Base-by-base conservation (phyloP, 2,113 vertebrate species). In the Corvus moneduloides region DNA sequence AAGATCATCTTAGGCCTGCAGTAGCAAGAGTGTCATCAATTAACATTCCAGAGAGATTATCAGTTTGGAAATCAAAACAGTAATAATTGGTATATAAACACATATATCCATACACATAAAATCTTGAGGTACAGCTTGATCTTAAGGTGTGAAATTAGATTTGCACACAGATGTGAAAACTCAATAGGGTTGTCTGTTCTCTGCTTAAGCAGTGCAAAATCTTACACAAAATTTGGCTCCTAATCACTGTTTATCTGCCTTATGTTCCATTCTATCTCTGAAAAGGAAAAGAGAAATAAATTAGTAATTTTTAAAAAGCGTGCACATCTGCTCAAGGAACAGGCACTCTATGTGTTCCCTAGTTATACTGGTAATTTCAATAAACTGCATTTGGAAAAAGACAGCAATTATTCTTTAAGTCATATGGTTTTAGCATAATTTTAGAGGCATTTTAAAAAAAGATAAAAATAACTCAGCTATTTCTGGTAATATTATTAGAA, bases 401-500 rank as follows among this genome's bases (percentile, higher is more conserved):
- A 32, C 6, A 85, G 26, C 23, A 86, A 84, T 77, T 83, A 58
- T 26, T 61, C 30, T 55, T 75, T 39, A 76, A 78, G n/a, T 87
- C 61, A 77, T 82, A 76, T 54, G 66, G 28, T 54, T 89, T 93
- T 83, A 74, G 17, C 26, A 88, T 87, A 43, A 59, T 61, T 91
- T 78, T 63, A 66, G 56, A 85, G 71, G 9, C 16, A 55, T 54
- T 18, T 4, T 3, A 13, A 26, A 77, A 43, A 76, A 58, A 68
- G 24, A 81, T 30, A 77, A 89, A 95, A 96, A 86, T 49, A 95
- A 27, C 21, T 91, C 54, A 52, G 24, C 17, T 87, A 93, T 87
- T 87, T 93, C 80, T 91, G 69, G 69, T 73, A 84, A 89, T 59
- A 63, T 59, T 91, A 48, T 77, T 61, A 54, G 18, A 6, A 71